Conservation (phyloP, 2,113 vertebrate species). For the Mirza zaza region DNA sequence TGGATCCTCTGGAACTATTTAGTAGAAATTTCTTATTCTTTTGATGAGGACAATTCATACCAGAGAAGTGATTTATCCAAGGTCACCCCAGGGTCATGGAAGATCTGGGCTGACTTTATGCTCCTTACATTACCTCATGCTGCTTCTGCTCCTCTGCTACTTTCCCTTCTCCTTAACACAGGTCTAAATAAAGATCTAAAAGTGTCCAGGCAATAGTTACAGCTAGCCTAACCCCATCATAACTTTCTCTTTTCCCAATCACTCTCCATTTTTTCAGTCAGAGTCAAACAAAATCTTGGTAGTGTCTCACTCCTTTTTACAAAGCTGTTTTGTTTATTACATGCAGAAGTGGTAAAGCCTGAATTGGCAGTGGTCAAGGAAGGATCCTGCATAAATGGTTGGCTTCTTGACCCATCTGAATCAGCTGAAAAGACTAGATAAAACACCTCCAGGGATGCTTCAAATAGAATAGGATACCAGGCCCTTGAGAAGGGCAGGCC, state of each 20-base stretch:
- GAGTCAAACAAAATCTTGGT: not conserved
- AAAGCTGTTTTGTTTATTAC: not conserved
- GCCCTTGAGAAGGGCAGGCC: not conserved
- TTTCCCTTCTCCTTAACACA: not conserved
- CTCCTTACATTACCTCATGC: not conserved
- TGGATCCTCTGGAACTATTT: not conserved
- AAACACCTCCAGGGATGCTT: not conserved
- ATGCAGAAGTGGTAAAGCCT: not conserved
- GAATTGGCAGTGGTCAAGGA: not conserved
- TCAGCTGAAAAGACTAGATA: not conserved
- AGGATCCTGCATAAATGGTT: not conserved
- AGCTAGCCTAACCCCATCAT: not conserved
- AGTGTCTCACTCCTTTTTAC: not conserved
- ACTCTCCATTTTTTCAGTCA: not conserved
- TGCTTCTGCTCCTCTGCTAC: not conserved
- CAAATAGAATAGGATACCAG: not conserved
- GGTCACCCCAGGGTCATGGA: not conserved
- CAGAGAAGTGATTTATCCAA: not conserved
- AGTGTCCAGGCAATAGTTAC: not conserved
- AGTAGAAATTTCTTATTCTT: not conserved
- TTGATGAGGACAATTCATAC: not conserved
- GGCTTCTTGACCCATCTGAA: not conserved
- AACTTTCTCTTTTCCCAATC: not conserved
- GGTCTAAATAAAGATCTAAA: not conserved
- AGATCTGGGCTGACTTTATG: not conserved